Conservation (phyloP, 2,888 invertebrate genomes). For the Mayetiola destructor region DNA sequence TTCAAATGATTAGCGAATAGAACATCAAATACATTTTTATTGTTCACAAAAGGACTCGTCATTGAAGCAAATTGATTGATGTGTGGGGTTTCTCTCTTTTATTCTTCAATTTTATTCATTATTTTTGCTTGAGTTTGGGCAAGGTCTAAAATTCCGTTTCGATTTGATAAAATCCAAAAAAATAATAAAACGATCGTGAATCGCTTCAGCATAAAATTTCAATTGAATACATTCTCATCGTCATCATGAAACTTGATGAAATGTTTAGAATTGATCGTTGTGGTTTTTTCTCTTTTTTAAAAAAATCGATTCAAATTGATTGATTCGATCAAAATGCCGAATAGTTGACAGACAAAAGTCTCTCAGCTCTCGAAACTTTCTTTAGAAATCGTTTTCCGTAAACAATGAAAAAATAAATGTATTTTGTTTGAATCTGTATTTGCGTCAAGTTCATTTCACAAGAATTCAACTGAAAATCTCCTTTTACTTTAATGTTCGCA, state of each 20-base stretch:
- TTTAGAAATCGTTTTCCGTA: neutral
- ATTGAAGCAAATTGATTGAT: conserved; percentile 9
- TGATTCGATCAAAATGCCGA: neutral
- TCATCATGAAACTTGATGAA: too few species aligned
- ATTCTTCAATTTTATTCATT: too few species aligned
- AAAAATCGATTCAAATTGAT: neutral
- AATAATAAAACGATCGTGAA: too few species aligned
- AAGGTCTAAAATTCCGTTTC: neutral
- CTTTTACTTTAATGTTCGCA: neutral
- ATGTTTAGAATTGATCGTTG: neutral
- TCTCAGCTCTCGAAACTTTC: neutral
- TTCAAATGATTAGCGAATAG: conserved; percentile 11
- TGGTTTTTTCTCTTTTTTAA: neutral
- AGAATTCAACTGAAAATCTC: neutral
- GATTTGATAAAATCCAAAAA: neutral
- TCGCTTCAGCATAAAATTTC: too few species aligned
- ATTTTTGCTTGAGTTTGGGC: neutral
- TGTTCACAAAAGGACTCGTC: conserved; percentile 2
- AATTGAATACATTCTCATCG: neutral
- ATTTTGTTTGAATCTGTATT: neutral
- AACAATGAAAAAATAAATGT: too few species aligned
- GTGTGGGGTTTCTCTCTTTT: too few species aligned
- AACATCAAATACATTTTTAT: too few species aligned
- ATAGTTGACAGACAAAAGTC: neutral
- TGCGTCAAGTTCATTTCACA: conserved; percentile 8